phyloP scores from a whole-genome alignment of 2,113 vertebrate genomes.

The Paraplagusia blochii region DNA sequence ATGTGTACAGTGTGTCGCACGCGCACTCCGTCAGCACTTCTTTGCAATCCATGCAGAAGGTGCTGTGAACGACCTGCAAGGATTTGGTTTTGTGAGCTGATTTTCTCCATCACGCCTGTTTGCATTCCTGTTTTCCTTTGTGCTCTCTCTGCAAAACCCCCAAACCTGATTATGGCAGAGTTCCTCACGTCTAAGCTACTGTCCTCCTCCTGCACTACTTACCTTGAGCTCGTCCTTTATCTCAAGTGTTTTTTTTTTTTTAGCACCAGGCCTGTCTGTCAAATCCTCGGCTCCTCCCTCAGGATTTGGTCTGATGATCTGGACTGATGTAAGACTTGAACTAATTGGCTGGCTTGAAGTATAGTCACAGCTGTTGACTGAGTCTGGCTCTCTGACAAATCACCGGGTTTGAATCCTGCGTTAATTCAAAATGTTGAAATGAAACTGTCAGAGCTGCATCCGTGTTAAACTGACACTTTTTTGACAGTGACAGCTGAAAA shows the following conservation, averaged over 20 bases:
- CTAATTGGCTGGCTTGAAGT: slow-evolving; percentile 19
- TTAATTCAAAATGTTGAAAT: too few relatives aligned
- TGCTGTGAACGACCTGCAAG: slow-evolving; percentile 7
- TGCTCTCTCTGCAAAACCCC: slow-evolving; percentile 26
- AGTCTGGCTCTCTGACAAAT: slow-evolving; percentile 12
- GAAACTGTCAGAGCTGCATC: not conserved
- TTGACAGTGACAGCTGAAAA: not conserved
- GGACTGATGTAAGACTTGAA: slow-evolving; percentile 35
- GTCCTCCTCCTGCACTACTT: slow-evolving; percentile 33
- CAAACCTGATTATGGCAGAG: slow-evolving; percentile 47
- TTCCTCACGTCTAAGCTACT: slow-evolving; percentile 28
- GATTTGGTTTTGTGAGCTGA: slow-evolving; percentile 14
- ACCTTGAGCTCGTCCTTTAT: slow-evolving; percentile 54
- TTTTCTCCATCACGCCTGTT: slow-evolving; percentile 21
- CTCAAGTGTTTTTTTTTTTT: slow-evolving; percentile 47
- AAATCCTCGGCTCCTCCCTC: slow-evolving; percentile 45
- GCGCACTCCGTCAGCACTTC: not conserved
- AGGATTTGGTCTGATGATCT: slow-evolving; percentile 47
- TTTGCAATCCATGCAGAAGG: not conserved
- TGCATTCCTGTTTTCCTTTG: slow-evolving; percentile 16
- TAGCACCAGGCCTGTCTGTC: slow-evolving; percentile 41
- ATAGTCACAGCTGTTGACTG: slow-evolving; percentile 27
- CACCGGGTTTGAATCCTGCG: not conserved
- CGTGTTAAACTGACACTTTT: not conserved
- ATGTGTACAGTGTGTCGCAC: not conserved